These are phyloP conservation scores for Drosophila jambulina DNA, from an alignment of 1,140 invertebrate genomes.

Conservation along the genomic window DNA sequence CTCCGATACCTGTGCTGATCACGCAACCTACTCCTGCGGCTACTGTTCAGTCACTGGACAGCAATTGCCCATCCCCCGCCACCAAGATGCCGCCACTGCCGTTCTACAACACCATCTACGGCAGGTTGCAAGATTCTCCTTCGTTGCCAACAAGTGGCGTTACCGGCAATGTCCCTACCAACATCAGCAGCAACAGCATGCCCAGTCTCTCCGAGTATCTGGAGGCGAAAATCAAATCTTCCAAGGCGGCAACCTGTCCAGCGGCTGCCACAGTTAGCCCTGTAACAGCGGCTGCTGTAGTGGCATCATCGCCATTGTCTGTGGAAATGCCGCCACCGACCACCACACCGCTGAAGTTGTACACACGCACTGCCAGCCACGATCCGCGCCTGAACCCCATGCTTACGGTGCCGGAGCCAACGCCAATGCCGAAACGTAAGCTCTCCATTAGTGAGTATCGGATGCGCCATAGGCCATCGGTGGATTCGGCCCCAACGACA, in stretches of 20 bases:
- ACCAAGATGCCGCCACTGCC: slow-evolving; percentile 48
- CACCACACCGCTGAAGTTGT: slow-evolving; percentile 64
- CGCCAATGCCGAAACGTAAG: slow-evolving; percentile 81
- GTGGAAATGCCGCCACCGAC: slow-evolving; percentile 61
- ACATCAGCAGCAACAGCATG: slow-evolving; percentile 44
- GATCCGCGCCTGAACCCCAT: slow-evolving; percentile 83
- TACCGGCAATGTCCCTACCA: slow-evolving; percentile 45
- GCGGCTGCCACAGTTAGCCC: slow-evolving; percentile 7
- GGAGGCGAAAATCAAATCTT: slow-evolving; percentile 53
- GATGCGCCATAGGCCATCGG: slow-evolving; percentile 75
- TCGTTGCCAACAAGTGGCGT: slow-evolving; percentile 5
- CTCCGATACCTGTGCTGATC: slow-evolving; percentile 44
- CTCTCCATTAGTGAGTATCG: slow-evolving; percentile 84
- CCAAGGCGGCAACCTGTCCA: slow-evolving; percentile 21
- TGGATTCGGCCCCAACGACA: slow-evolving; percentile 62
- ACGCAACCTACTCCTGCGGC: slow-evolving; percentile 35
- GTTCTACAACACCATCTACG: slow-evolving; percentile 82
- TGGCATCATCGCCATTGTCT: slow-evolving; percentile 1
- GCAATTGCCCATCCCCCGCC: slow-evolving; percentile 1
- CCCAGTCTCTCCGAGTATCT: slow-evolving; percentile 69
- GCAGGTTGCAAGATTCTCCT: slow-evolving; percentile 67
- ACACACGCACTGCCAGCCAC: slow-evolving; percentile 78
- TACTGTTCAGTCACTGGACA: slow-evolving; percentile 8
- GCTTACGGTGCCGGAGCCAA: slow-evolving; percentile 74
- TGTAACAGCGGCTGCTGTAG: background rate